Conservation (phyloP, 2,113 vertebrate species). For the Actenoides lindsayi region DNA sequence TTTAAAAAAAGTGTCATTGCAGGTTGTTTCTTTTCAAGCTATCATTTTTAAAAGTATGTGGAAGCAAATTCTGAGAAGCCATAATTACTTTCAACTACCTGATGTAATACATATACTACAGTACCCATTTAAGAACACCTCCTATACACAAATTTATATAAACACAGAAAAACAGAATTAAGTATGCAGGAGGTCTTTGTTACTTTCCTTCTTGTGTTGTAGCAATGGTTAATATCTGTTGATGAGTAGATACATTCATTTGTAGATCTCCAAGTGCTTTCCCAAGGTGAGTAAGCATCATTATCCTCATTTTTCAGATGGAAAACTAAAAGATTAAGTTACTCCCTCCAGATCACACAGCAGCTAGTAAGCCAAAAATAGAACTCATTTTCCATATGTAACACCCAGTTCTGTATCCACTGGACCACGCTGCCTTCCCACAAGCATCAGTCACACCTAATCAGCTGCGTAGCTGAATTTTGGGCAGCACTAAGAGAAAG, state of each 20-base stretch:
- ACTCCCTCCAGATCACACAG: constrained; percentile 30
- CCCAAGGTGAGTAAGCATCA: constrained; percentile 48
- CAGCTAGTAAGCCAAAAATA: constrained; percentile 35
- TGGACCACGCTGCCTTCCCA: neutral
- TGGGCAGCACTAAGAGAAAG: neutral
- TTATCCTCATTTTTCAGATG: constrained; percentile 55
- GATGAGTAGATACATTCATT: neutral
- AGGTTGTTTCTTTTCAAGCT: neutral
- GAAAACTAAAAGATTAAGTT: constrained; percentile 47
- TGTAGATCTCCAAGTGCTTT: constrained; percentile 10
- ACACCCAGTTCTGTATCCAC: constrained; percentile 25
- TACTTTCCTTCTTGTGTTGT: neutral
- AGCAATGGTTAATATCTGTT: neutral
- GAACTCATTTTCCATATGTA: constrained; percentile 39
- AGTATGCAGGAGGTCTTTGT: neutral
- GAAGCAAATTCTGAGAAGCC: neutral
- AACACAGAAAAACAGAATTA: neutral
- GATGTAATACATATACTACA: neutral
- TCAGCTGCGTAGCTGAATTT: neutral
- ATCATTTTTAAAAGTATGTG: neutral
- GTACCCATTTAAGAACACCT: neutral
- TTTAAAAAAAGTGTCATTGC: neutral
- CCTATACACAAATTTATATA: neutral
- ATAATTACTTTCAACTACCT: neutral
- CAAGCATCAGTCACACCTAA: constrained; percentile 40